phyloP scores from a whole-genome alignment of 2,797 vertebrate genomes.

The Catamblyrhynchus diadema region DNA sequence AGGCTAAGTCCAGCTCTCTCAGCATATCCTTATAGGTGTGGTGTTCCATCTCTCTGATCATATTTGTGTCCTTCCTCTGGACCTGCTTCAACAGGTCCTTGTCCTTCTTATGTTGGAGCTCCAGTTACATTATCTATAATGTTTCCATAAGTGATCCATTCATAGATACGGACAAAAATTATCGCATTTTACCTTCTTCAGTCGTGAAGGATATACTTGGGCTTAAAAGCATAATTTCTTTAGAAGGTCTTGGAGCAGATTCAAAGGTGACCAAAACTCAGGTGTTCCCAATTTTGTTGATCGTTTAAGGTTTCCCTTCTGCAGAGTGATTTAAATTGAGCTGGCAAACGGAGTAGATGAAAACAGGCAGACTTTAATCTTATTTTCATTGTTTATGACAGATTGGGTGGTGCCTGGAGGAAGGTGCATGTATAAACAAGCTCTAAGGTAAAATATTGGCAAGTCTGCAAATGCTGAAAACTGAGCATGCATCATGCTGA shows the following conservation, averaged over 20 bases:
- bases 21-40: rapidly evolving
- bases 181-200: neutral
- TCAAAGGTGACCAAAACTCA: neutral
- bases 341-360: neutral
- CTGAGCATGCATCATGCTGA: neutral
- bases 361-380: conserved; percentile 4
- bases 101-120: neutral
- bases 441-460: conserved; percentile 4
- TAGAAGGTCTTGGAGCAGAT: neutral
- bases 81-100: neutral
- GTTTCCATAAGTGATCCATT: neutral
- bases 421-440: conserved; percentile 37
- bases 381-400: conserved; percentile 26
- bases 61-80: neutral
- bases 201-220: neutral
- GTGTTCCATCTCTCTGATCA: neutral
- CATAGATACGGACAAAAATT: conserved; percentile 1
- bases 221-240: neutral
- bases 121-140: neutral
- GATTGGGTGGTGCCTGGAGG: conserved; percentile 2
- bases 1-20: neutral
- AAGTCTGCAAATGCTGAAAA: conserved; percentile 23
- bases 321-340: conserved; percentile 3
- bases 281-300: neutral
- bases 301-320: neutral